A percentile compares a stretch with the other conserved stretches of the same genome.
Evolutionary conservation across 2,797 vertebrate species (phyloP).

Genomic region (Chelidonichthys spinosus): DNA sequence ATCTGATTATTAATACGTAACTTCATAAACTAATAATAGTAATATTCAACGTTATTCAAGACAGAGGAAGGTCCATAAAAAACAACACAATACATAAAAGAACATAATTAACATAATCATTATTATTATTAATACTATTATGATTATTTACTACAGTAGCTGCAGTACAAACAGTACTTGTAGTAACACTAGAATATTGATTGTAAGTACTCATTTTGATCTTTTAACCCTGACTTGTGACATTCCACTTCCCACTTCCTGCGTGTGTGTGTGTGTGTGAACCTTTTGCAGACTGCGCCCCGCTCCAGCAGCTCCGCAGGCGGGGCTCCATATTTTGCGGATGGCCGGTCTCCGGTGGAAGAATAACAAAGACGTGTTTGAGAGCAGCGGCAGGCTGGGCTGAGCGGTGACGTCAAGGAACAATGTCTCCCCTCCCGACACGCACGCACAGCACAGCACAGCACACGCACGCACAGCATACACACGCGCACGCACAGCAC

Average conservation of each 20-base stretch:
- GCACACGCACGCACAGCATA: constrained; percentile 42
- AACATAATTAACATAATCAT: no score
- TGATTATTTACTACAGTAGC: no score
- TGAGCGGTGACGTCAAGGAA: constrained; percentile 95
- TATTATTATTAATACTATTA: no score
- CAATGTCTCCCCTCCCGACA: constrained; percentile 92
- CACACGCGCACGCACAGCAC: constrained; percentile 50
- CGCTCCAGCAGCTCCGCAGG: constrained; percentile 47
- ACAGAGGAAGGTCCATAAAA: no score
- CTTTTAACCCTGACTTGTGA: neutral
- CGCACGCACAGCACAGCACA: constrained; percentile 52
- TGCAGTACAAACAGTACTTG: neutral
- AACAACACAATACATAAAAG: no score
- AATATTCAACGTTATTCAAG: no score
- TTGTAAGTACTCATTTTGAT: neutral
- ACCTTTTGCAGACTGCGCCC: constrained; percentile 15
- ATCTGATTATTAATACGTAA: neutral
- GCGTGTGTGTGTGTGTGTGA: neutral
- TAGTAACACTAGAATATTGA: neutral
- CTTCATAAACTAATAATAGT: no score
- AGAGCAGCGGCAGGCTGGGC: constrained; percentile 91
- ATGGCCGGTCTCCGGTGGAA: constrained; percentile 88
- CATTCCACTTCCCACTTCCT: neutral
- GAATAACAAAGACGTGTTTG: constrained; percentile 99
- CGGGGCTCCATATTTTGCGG: constrained; percentile 89